Conservation (phyloP, 2,797 vertebrate genomes). For the Ctenopoma multispine region DNA sequence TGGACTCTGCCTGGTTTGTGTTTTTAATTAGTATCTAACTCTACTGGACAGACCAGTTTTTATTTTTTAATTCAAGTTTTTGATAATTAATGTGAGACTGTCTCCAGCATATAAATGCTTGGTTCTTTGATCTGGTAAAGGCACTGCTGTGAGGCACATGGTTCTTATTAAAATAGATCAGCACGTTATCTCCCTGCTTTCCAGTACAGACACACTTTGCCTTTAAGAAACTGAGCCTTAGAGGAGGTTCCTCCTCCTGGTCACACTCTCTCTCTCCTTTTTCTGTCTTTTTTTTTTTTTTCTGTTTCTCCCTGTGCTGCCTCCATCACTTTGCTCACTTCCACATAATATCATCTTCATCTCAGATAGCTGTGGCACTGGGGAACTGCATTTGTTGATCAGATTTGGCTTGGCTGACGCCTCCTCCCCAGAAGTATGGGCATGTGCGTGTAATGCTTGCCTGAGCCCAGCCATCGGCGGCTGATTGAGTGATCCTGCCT, state of each 20-base stretch:
- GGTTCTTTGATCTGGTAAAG: constrained; percentile 65
- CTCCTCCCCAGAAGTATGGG: constrained; percentile 88
- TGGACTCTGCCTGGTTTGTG: constrained; percentile 61
- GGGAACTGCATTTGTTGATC: constrained; percentile 96
- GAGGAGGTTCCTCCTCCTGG: constrained; percentile 85
- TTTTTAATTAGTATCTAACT: constrained; percentile 78
- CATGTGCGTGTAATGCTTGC: constrained; percentile 89
- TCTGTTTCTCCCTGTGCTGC: constrained; percentile 75
- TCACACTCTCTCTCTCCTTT: constrained; percentile 68
- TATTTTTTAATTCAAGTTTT: constrained; percentile 62
- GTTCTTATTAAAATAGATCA: constrained; percentile 62
- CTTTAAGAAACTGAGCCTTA: constrained; percentile 78
- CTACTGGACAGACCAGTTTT: constrained; percentile 52
- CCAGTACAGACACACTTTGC: constrained; percentile 70
- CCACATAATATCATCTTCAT: constrained; percentile 97
- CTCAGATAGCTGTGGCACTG: constrained; percentile 93
- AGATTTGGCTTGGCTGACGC: constrained; percentile 94
- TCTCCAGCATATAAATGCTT: constrained; percentile 63
- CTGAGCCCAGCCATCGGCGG: constrained; percentile 71
- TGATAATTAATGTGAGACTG: constrained; percentile 70
- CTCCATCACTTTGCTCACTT: constrained; percentile 94
- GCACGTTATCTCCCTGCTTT: constrained; percentile 46
- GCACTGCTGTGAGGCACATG: constrained; percentile 49
- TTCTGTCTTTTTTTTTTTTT: constrained; percentile 31
- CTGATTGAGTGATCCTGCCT: constrained; percentile 97